Conservation (phyloP, 2,113 vertebrate genomes). For the Onychostruthus taczanowskii region DNA sequence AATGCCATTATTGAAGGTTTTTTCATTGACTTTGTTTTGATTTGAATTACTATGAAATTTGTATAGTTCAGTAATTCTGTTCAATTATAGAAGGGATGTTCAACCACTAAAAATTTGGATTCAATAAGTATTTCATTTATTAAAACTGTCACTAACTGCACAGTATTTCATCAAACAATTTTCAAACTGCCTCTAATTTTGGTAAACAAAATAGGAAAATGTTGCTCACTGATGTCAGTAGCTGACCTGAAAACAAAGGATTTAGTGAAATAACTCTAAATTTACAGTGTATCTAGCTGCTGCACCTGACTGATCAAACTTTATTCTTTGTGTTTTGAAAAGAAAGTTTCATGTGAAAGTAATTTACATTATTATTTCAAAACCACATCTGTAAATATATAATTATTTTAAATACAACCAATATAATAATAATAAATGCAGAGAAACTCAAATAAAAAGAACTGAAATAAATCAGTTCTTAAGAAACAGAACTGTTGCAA, state of each 20-base stretch:
- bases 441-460: background rate
- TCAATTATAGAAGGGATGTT: background rate
- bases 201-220: background rate
- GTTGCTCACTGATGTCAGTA: background rate
- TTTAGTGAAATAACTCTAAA: background rate
- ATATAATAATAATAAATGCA: background rate
- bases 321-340: background rate
- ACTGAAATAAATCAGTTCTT: background rate
- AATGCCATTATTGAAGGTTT: background rate
- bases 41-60: background rate
- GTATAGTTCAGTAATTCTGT: background rate
- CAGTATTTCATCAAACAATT: background rate
- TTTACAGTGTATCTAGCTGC: background rate
- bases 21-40: background rate
- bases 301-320: background rate
- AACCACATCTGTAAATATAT: background rate
- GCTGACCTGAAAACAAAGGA: background rate
- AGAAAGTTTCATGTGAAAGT: constrained; percentile 1
- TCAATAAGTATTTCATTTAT: background rate
- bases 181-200: background rate
- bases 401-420: constrained; percentile 17
- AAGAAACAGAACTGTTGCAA: background rate
- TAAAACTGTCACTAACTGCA: background rate
- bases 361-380: constrained; percentile 12
- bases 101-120: background rate